Conservation (phyloP, 2,113 vertebrate species). For the Zapus hudsonius region DNA sequence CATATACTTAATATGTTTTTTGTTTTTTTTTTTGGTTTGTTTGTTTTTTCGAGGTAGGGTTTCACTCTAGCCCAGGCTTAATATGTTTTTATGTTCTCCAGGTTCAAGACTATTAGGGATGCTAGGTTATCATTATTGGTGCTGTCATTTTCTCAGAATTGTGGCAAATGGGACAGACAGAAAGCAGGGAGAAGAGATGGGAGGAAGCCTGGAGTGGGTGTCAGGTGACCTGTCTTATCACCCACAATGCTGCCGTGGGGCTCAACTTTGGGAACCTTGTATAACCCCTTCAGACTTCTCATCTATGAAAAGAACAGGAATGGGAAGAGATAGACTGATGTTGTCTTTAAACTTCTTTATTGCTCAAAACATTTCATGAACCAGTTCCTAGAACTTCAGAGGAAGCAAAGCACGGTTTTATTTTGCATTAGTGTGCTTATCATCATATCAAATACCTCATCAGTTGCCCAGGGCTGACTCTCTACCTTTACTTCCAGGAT, state of each 20-base stretch:
- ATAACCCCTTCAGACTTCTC: not conserved
- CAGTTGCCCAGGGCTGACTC: not conserved
- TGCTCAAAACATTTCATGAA: not conserved
- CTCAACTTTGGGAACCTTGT: not conserved
- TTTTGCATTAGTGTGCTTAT: not conserved
- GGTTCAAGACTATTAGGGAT: not conserved
- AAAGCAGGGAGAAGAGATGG: not conserved
- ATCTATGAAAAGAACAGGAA: rapidly evolving
- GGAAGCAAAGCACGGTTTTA: not conserved
- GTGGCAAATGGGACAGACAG: not conserved
- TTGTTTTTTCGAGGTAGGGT: too few relatives aligned
- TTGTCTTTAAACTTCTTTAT: not conserved
- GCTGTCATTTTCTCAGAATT: not conserved
- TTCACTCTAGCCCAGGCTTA: not conserved
- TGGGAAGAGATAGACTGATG: rapidly evolving
- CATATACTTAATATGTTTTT: not conserved
- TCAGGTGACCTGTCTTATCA: too few relatives aligned
- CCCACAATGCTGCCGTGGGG: rapidly evolving
- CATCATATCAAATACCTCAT: not conserved
- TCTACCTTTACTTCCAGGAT: not conserved
- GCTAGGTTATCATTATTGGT: not conserved
- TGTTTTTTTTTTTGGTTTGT: too few relatives aligned
- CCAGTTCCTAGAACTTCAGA: not conserved
- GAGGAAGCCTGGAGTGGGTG: not conserved
- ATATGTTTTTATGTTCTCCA: not conserved